Conservation (phyloP, 2,888 invertebrate species). For the Pandemis cinnamomeana region DNA sequence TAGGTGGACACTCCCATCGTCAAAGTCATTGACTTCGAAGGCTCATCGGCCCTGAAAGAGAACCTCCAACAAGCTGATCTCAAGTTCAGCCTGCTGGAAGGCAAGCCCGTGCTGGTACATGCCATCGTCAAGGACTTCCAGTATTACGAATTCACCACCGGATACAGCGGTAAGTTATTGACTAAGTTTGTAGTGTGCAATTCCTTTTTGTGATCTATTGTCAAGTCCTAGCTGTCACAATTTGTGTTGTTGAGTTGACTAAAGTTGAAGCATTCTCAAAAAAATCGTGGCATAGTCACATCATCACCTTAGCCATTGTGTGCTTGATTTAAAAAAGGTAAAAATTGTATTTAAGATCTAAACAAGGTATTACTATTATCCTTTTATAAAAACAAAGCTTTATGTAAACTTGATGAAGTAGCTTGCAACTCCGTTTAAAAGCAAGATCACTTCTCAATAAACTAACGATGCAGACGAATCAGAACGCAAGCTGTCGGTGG, state of each 20-base stretch:
- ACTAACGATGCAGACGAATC: conserved; percentile 64
- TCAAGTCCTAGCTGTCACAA: neutral
- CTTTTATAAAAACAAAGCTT: no score
- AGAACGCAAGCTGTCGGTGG: conserved; percentile 80
- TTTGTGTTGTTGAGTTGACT: neutral
- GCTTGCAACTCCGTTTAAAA: neutral
- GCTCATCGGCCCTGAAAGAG: conserved; percentile 75
- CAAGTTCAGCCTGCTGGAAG: conserved; percentile 78
- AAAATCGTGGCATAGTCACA: neutral
- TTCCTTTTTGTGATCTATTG: neutral
- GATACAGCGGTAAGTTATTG: conserved; percentile 78
- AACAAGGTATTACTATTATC: no score
- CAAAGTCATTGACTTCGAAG: conserved; percentile 80
- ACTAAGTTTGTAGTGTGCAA: no score
- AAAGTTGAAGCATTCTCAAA: neutral
- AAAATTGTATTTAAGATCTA: no score
- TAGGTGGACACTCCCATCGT: conserved; percentile 78
- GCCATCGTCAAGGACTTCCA: conserved; percentile 84
- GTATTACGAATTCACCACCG: conserved; percentile 82
- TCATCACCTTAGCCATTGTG: neutral
- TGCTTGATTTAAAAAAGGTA: neutral
- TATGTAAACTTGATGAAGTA: no score
- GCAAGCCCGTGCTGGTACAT: conserved; percentile 75
- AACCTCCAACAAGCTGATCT: conserved; percentile 81
- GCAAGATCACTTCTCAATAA: conserved; percentile 13